phyloP scores from a whole-genome alignment of 2,888 invertebrate species.

The Cerastis leucographa region DNA sequence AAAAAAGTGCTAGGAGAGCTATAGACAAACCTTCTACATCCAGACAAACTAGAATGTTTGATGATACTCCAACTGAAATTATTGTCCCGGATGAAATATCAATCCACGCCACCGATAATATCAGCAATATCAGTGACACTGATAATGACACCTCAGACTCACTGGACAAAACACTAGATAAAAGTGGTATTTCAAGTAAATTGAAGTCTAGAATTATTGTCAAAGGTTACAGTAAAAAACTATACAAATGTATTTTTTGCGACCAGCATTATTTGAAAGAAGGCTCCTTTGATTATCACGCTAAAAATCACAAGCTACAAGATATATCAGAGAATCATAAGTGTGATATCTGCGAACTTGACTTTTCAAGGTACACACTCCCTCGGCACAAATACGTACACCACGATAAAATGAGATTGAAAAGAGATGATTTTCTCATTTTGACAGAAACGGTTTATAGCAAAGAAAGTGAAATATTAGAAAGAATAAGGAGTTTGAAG shows the following conservation, averaged over 20 bases:
- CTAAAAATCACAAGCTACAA: neutral
- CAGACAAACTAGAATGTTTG: neutral
- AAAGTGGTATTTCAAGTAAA: constrained; percentile 21
- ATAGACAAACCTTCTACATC: constrained; percentile 13
- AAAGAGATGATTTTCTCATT: constrained; percentile 31
- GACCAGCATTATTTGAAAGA: constrained; percentile 47
- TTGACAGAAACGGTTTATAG: neutral
- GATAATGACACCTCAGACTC: constrained; percentile 10
- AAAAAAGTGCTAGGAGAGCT: neutral
- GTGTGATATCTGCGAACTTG: constrained; percentile 48
- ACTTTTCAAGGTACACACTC: constrained; percentile 43
- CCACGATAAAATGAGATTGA: constrained; percentile 45
- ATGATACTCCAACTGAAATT: constrained; percentile 5
- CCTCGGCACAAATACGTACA: constrained; percentile 54
- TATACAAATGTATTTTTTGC: constrained; percentile 49
- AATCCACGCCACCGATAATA: neutral
- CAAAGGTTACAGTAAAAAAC: constrained; percentile 7
- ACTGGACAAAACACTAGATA: neutral
- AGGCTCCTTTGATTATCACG: constrained; percentile 17
- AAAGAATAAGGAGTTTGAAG: neutral
- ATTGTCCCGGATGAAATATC: constrained; percentile 21
- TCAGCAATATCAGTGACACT: constrained; percentile 6
- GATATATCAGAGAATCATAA: neutral
- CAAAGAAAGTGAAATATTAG: neutral
- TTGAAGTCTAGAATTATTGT: constrained; percentile 33